A percentile compares a stretch with the other conserved stretches of the same genome.
phyloP scores from a whole-genome alignment of 2,113 vertebrate species.

The Halcyon malimbica region DNA sequence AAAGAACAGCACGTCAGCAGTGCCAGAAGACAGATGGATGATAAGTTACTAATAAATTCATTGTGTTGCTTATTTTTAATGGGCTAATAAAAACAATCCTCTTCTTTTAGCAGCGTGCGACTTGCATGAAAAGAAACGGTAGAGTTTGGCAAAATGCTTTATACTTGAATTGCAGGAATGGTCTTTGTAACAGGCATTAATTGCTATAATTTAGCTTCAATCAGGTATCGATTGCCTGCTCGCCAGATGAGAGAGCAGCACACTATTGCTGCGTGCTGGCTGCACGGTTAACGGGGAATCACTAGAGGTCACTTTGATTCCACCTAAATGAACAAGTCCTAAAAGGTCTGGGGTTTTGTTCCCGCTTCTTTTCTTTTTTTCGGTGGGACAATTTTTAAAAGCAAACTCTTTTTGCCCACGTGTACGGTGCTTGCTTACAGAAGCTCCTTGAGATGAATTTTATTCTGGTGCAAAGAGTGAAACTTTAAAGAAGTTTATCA shows the following conservation, averaged over 20 bases:
- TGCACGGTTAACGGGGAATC: slow-evolving; percentile 20
- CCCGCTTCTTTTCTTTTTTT: neutral
- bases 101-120: neutral
- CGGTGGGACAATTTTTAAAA: neutral
- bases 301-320: slow-evolving; percentile 74
- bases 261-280: neutral
- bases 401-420: neutral
- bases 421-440: neutral
- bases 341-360: neutral
- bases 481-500: slow-evolving; percentile 35
- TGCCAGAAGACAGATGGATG: slow-evolving; percentile 53
- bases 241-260: neutral
- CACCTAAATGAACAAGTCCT: slow-evolving; percentile 17
- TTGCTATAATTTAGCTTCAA: neutral
- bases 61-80: slow-evolving; percentile 50
- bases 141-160: neutral
- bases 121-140: neutral
- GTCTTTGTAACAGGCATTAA: neutral
- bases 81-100: slow-evolving; percentile 33
- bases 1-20: slow-evolving; percentile 35
- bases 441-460: neutral
- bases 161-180: neutral
- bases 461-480: neutral
- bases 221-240: neutral
- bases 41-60: slow-evolving; percentile 62